Evolutionary conservation across 2,797 vertebrate species (phyloP).

Genomic region (Platalea minor): DNA sequence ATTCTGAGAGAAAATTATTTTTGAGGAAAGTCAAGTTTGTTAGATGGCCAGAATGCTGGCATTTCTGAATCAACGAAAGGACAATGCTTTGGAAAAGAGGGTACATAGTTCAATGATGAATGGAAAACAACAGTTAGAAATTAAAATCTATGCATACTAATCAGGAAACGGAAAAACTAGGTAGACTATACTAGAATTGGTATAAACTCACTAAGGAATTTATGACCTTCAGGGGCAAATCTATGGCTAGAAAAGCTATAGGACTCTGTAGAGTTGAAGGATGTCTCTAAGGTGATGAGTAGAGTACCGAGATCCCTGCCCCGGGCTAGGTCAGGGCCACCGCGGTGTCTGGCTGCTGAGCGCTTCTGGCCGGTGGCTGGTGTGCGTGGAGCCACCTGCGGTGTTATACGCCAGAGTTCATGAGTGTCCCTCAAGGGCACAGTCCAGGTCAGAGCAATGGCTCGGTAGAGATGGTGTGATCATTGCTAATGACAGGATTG

Average conservation of each 20-base stretch:
- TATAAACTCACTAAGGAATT: background rate
- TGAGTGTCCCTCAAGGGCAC: background rate
- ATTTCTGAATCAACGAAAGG: background rate
- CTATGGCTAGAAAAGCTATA: background rate
- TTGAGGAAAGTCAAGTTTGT: background rate
- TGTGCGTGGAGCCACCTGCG: background rate
- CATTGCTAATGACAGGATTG: background rate
- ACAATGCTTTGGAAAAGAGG: background rate
- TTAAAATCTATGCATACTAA: background rate
- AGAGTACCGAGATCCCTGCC: background rate
- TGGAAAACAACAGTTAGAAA: background rate
- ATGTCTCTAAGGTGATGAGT: background rate
- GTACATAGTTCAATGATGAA: background rate
- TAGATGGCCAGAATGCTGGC: background rate
- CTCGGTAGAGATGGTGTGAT: background rate
- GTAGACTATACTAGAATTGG: background rate
- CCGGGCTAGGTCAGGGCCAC: too few relatives aligned
- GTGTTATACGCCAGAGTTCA: rapidly evolving
- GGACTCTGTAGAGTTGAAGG: background rate
- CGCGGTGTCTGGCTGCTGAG: background rate
- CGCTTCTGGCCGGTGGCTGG: rapidly evolving
- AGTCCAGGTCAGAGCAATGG: background rate
- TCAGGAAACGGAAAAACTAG: background rate
- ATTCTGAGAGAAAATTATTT: background rate
- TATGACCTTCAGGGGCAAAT: background rate